phyloP scores from a whole-genome alignment of 2,888 invertebrate species.

The Sepioteuthis lessoniana region DNA sequence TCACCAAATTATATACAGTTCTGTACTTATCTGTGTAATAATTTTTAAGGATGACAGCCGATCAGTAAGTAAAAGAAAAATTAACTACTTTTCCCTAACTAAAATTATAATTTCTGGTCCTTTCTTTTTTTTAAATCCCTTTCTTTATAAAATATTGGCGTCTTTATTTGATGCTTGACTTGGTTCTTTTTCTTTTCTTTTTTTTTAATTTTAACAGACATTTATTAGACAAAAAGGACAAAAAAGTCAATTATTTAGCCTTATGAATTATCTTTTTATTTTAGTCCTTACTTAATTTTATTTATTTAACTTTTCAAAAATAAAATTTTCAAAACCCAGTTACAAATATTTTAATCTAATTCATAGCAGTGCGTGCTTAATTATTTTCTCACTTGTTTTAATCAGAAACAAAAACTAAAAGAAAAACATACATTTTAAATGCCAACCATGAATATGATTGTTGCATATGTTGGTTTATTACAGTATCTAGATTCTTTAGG shows the following conservation, averaged over 20 bases:
- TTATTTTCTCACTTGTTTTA: neutral
- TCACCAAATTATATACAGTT: neutral
- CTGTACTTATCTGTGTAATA: slow-evolving; percentile 36
- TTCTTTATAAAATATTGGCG: neutral
- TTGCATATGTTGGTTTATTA: neutral
- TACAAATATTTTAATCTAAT: neutral
- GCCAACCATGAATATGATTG: neutral
- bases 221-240: neutral
- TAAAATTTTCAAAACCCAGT: neutral
- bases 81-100: neutral
- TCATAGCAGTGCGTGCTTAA: neutral
- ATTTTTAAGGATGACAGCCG: slow-evolving; percentile 38
- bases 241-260: neutral
- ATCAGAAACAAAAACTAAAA: neutral
- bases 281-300: neutral
- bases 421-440: neutral
- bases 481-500: neutral
- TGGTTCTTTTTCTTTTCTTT: too few species aligned
- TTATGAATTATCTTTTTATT: neutral
- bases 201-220: neutral
- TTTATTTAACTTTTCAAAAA: neutral
- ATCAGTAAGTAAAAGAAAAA: slow-evolving; percentile 21
- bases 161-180: neutral
- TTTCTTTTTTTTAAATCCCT: neutral
- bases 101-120: neutral